Evolutionary conservation across 2,113 vertebrate genomes (phyloP), one percentile per base, ranked within the genome.

Genomic region (Microcebus tavaratra): DNA sequence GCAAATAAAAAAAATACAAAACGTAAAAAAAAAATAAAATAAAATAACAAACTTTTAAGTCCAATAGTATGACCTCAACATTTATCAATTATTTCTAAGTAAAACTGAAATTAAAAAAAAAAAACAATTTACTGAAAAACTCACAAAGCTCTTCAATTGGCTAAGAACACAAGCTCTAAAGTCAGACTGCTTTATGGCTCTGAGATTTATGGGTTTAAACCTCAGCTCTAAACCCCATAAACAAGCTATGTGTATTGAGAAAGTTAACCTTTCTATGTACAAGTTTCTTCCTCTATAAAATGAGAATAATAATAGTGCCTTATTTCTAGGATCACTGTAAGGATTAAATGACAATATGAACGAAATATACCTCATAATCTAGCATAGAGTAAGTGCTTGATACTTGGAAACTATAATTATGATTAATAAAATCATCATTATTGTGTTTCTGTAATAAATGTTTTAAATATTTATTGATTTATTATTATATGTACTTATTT

Each of bases 21-120:
- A 98, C 96, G 95, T 98, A 98, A 45, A 45, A 45, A 45, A 45
- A 36, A 42, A 45, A 45, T 6, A 42, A 42, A 42, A 42, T 42
- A 42, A 42, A 42, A 42, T 42, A 42, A 48, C 3, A 93, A 86
- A 55, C 21, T 79, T 6, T 93, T 85, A 94, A 59, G 20, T 15
- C 20, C 23, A 91, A 91, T 48, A 90, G 18, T 59, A 81, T 87
- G 59, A 63, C 18, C 34, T 88, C 91, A 29, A 82, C 50, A 81
- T 57, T 73, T 68, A 94, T 25, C 50, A 45, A 83, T 70, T 88
- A 88, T 76, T 88, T 88, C 50, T 59, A 94, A 59, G 8, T 61
- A 59, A 88, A 96, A 72, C 91, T 76, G 68, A 94, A 93, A 88
- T 15, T 31, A 93, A 89, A 93, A 48, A 48, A 48, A 45, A 39